Conservation (phyloP, 2,888 invertebrate genomes). For the Mimas tiliae region DNA sequence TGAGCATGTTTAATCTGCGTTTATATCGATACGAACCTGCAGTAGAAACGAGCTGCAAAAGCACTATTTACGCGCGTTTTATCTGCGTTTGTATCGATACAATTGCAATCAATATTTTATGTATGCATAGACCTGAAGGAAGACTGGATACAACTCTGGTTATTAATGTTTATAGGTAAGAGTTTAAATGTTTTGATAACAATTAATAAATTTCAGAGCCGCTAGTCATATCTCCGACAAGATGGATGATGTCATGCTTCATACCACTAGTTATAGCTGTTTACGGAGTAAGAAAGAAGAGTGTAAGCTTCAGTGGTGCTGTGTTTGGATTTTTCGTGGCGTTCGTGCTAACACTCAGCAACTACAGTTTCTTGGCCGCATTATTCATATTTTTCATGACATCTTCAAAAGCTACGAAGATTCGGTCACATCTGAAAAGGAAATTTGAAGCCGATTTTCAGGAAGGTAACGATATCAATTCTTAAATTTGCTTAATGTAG, state of each 20-base stretch:
- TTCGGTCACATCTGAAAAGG: conserved; percentile 86
- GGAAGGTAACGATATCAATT: conserved; percentile 84
- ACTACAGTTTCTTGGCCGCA: conserved; percentile 89
- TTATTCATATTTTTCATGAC: conserved; percentile 91
- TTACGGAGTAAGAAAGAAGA: conserved; percentile 88
- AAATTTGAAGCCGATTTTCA: conserved; percentile 91
- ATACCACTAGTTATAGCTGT: conserved; percentile 87
- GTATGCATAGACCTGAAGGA: too few species aligned
- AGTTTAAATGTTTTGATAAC: background rate
- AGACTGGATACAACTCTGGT: too few species aligned
- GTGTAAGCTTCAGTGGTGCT: conserved; percentile 89
- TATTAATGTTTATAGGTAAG: background rate
- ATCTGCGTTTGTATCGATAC: too few species aligned
- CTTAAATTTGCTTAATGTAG: background rate
- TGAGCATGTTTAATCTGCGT: too few species aligned
- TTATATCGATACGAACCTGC: too few species aligned
- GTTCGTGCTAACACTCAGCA: conserved; percentile 90
- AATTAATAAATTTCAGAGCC: conserved; percentile 79
- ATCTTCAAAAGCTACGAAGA: conserved; percentile 93
- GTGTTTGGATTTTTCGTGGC: conserved; percentile 89
- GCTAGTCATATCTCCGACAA: conserved; percentile 85
- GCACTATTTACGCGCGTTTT: too few species aligned
- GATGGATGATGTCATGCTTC: conserved; percentile 87
- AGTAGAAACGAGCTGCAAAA: too few species aligned
- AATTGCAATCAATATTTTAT: too few species aligned